Evolutionary conservation across 2,797 vertebrate species (phyloP).

Genomic region (Eospalax fontanierii): DNA sequence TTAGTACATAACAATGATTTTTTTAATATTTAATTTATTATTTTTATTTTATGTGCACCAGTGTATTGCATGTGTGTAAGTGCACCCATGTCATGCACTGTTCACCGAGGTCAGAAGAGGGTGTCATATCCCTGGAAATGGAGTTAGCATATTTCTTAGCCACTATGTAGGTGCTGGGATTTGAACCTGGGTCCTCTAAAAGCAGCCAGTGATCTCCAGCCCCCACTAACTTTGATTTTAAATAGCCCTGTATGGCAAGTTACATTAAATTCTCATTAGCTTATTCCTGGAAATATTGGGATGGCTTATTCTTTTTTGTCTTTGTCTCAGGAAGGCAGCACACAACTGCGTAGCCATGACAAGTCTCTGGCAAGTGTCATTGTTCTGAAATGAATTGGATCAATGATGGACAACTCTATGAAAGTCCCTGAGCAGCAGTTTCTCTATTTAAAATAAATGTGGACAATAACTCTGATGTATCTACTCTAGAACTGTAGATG

Average conservation of each 20-base stretch:
- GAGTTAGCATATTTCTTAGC: too few species aligned
- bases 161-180: too few species aligned
- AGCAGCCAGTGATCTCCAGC: too few species aligned
- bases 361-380: background rate
- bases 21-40: too few species aligned
- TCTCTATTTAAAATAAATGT: constrained; percentile 47
- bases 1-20: constrained; percentile 34
- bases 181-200: too few species aligned
- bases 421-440: constrained; percentile 61
- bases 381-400: constrained; percentile 17
- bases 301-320: constrained; percentile 37
- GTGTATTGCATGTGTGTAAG: too few species aligned
- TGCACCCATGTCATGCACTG: too few species aligned
- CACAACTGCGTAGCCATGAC: background rate
- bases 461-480: constrained; percentile 44
- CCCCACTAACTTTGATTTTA: too few species aligned
- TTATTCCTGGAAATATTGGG: constrained; percentile 38
- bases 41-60: too few species aligned
- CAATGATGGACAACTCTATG: background rate
- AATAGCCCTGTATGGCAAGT: constrained; percentile 35
- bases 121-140: too few species aligned
- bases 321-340: background rate
- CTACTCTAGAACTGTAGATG: background rate
- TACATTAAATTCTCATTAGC: constrained; percentile 48
- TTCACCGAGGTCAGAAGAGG: too few species aligned